Percentiles rank a stretch among this genome's conserved stretches.
Conservation (phyloP, 2,113 vertebrate species). For the Nettapus auritus region DNA sequence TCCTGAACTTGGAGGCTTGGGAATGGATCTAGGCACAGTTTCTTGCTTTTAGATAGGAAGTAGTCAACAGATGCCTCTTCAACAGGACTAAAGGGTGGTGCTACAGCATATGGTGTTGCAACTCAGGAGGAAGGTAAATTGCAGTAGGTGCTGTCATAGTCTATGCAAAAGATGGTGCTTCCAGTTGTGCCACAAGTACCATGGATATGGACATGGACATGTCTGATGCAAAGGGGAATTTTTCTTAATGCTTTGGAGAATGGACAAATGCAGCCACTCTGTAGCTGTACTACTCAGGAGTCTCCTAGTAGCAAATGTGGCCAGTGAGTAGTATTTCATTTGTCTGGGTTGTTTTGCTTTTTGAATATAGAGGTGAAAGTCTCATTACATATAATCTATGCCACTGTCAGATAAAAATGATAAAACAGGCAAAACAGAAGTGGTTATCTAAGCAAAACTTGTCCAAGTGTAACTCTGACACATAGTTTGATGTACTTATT, state of each 20-base stretch:
- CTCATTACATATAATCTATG: background rate
- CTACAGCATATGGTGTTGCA: background rate
- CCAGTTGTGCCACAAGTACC: background rate
- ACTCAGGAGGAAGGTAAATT: background rate
- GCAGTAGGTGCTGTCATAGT: background rate
- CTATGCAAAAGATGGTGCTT: background rate
- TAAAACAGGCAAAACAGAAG: background rate
- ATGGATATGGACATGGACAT: background rate
- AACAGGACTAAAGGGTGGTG: background rate
- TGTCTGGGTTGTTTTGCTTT: background rate
- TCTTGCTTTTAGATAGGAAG: background rate
- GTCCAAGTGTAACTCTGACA: background rate
- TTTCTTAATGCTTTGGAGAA: background rate
- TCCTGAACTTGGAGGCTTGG: background rate
- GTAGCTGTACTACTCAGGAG: background rate
- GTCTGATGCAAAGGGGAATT: background rate
- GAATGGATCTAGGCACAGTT: too few species aligned
- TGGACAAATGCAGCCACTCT: background rate
- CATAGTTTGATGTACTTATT: background rate
- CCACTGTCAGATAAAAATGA: background rate
- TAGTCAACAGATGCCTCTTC: background rate
- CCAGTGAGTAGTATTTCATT: background rate
- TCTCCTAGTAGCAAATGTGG: background rate
- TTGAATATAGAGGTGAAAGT: background rate
- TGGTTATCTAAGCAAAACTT: background rate